A percentile compares a stretch with the other conserved stretches of the same genome.
Conservation (phyloP, 2,888 invertebrate species). For the Loripinus fragilis region DNA sequence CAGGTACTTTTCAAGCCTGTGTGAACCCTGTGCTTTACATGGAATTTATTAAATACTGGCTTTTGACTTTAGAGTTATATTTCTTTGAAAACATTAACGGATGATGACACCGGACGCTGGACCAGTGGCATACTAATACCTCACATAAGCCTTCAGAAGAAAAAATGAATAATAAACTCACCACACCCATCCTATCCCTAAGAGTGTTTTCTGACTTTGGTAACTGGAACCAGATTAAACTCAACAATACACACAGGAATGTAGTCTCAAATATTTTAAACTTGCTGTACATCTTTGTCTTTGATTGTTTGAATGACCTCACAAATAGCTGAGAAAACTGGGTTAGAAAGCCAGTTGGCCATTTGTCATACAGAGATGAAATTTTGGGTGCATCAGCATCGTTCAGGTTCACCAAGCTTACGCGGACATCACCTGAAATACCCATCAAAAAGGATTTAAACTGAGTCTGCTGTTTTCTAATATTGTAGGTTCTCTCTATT, state of each 20-base stretch:
- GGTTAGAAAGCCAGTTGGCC: constrained; percentile 91
- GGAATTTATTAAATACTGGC: too few species aligned
- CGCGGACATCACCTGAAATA: constrained; percentile 14
- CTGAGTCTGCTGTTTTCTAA: too few species aligned
- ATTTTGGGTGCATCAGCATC: not conserved
- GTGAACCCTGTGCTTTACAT: too few species aligned
- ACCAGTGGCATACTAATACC: too few species aligned
- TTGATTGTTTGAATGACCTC: constrained; percentile 87
- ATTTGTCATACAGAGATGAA: constrained; percentile 82
- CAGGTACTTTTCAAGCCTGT: too few species aligned
- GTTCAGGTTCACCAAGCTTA: constrained; percentile 22
- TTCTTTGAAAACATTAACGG: too few species aligned
- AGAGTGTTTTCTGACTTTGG: constrained; percentile 90
- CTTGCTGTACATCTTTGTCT: constrained; percentile 90
- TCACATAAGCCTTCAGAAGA: too few species aligned
- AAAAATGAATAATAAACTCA: constrained; percentile 59
- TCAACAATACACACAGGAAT: constrained; percentile 86
- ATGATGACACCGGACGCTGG: too few species aligned
- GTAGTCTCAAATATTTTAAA: constrained; percentile 89
- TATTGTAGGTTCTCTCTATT: too few species aligned
- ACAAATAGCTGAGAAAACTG: constrained; percentile 89
- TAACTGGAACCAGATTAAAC: constrained; percentile 91
- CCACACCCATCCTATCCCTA: constrained; percentile 90
- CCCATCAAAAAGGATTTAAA: too few species aligned
- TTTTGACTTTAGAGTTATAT: too few species aligned